Evolutionary conservation across 2,888 invertebrate genomes (phyloP).

Genomic region (Platycnemis pennipes): DNA sequence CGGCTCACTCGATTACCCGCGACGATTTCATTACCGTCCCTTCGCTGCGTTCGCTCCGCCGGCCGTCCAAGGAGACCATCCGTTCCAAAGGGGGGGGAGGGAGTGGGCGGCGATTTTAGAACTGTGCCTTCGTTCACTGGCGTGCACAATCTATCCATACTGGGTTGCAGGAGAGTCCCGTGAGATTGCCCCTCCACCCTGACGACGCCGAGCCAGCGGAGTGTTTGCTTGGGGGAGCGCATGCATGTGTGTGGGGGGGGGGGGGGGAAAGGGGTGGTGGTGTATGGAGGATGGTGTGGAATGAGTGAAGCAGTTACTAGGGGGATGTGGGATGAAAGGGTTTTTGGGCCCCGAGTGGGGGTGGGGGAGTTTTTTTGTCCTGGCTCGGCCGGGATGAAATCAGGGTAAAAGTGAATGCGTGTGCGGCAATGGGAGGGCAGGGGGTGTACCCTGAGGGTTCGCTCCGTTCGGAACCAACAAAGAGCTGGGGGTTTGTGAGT

Average conservation of each 20-base stretch:
- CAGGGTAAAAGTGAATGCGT: constrained; percentile 25
- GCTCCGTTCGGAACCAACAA: background rate
- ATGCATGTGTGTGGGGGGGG: background rate
- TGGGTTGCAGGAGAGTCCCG: background rate
- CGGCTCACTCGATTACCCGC: background rate
- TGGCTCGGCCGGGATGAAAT: constrained; percentile 17
- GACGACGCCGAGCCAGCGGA: background rate
- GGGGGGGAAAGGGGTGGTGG: background rate
- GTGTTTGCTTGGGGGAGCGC: background rate
- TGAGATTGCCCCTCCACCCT: background rate
- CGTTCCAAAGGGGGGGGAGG: too few relatives aligned
- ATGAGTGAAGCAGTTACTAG: too few relatives aligned
- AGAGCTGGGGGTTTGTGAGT: background rate
- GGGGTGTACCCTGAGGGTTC: background rate
- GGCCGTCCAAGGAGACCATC: too few relatives aligned
- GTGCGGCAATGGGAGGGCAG: background rate
- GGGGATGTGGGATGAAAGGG: constrained; percentile 43
- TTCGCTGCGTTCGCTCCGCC: background rate
- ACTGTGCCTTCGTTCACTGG: background rate
- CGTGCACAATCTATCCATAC: background rate
- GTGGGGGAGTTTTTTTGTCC: background rate
- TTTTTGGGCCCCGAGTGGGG: background rate
- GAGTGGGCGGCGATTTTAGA: background rate
- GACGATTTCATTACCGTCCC: background rate
- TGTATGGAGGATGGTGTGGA: too few relatives aligned